Percentiles rank a stretch among this genome's conserved stretches.
Evolutionary conservation across 2,888 invertebrate genomes (phyloP).

Genomic region (Oscheius sp.): DNA sequence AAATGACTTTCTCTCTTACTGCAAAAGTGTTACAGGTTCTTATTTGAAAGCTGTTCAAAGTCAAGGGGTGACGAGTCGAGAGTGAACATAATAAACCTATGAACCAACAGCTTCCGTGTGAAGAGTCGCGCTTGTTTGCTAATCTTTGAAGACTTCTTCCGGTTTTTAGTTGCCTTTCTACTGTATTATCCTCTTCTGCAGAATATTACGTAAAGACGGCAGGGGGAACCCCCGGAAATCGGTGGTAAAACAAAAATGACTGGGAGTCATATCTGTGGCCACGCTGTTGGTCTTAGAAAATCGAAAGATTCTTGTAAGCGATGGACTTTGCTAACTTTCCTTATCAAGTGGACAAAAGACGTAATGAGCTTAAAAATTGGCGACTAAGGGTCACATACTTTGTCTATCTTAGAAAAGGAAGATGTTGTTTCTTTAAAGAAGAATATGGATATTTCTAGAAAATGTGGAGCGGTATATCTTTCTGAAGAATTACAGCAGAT

Average conservation of each 20-base stretch:
- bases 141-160: constrained; percentile 30
- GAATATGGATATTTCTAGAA: not conserved
- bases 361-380: too few relatives aligned
- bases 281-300: too few relatives aligned
- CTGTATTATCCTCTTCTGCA: not conserved
- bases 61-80: not conserved
- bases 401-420: too few relatives aligned
- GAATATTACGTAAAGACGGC: not conserved
- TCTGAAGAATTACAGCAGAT: too few relatives aligned
- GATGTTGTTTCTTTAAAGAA: too few relatives aligned
- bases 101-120: constrained; percentile 31
- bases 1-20: too few relatives aligned
- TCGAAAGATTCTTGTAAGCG: too few relatives aligned
- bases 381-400: too few relatives aligned
- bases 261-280: not conserved
- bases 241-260: not conserved
- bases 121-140: constrained; percentile 32
- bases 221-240: not conserved
- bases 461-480: not conserved
- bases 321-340: too few relatives aligned
- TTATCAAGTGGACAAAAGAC: too few relatives aligned
- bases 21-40: too few relatives aligned
- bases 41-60: not conserved
- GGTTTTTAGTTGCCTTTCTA: constrained; percentile 19
- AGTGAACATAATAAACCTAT: constrained; percentile 28